Percentiles rank a stretch among this genome's conserved stretches.
Evolutionary conservation across 2,113 vertebrate species (phyloP).

Genomic region (Ascaphus truei): DNA sequence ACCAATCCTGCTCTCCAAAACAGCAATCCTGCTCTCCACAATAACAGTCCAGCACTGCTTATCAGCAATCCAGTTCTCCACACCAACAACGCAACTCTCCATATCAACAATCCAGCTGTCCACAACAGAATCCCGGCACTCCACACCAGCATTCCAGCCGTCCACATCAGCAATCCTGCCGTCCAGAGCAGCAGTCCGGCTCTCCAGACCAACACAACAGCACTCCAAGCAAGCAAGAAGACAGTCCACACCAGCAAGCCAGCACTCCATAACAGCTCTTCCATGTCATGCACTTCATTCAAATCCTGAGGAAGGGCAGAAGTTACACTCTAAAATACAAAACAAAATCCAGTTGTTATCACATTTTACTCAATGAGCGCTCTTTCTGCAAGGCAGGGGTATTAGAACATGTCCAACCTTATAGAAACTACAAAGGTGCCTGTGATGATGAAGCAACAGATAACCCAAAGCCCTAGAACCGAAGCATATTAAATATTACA

Average conservation of each 20-base stretch:
- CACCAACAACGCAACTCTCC: slow-evolving; percentile 21
- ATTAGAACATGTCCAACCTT: too few species aligned
- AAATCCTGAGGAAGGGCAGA: slow-evolving; percentile 11
- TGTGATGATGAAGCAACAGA: too few species aligned
- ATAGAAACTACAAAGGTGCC: too few species aligned
- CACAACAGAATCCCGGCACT: slow-evolving; percentile 27
- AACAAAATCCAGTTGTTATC: not conserved
- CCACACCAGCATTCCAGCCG: slow-evolving; percentile 30
- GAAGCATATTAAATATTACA: too few species aligned
- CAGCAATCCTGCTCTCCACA: slow-evolving; percentile 20
- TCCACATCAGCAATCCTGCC: slow-evolving; percentile 27
- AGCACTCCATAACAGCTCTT: slow-evolving; percentile 29
- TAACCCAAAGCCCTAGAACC: too few species aligned
- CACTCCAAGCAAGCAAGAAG: slow-evolving; percentile 31
- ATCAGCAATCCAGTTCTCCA: slow-evolving; percentile 25
- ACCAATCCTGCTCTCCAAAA: slow-evolving; percentile 24
- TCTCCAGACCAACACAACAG: slow-evolving; percentile 25
- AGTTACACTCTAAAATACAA: slow-evolving; percentile 6
- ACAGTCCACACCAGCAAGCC: slow-evolving; percentile 25
- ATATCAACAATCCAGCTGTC: slow-evolving; percentile 26
- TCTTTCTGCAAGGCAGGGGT: too few species aligned
- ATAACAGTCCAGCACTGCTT: slow-evolving; percentile 18
- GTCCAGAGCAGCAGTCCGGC: slow-evolving; percentile 28
- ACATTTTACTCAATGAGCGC: too few species aligned
- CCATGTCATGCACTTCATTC: slow-evolving; percentile 19